phyloP scores from a whole-genome alignment of 2,113 vertebrate species.

The Chauna torquata region DNA sequence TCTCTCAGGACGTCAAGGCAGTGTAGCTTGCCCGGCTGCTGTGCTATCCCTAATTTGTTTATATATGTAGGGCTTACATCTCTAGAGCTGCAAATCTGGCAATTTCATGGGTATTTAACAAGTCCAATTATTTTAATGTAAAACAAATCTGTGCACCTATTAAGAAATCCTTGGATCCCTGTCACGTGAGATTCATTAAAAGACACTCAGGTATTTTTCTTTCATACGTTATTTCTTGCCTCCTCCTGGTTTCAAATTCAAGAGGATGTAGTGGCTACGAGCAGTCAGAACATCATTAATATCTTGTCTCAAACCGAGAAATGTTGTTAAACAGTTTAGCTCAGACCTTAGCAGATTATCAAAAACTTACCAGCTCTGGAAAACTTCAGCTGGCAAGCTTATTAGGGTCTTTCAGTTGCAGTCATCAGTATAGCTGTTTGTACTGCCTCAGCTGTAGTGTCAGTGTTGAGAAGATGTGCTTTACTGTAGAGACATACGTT shows the following conservation, averaged over 20 bases:
- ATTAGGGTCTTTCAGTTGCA: neutral
- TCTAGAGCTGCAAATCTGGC: slow-evolving; percentile 11
- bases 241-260: neutral
- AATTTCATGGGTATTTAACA: slow-evolving; percentile 29
- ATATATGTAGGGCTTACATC: neutral
- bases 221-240: neutral
- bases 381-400: neutral
- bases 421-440: neutral
- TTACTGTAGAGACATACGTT: neutral
- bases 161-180: slow-evolving; percentile 32
- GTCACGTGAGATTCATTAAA: neutral
- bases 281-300: neutral
- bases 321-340: neutral
- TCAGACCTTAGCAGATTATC: neutral
- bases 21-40: neutral
- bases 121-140: slow-evolving; percentile 23
- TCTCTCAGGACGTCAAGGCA: neutral
- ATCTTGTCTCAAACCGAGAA: neutral
- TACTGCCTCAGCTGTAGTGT: neutral
- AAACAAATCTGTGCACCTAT: slow-evolving; percentile 4
- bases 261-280: neutral
- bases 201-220: slow-evolving; percentile 9
- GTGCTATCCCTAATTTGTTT: slow-evolving; percentile 17
- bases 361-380: neutral
- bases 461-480: neutral